Evolutionary conservation across 1,140 invertebrate genomes (phyloP).

Genomic region (Neodiprion pinetum): DNA sequence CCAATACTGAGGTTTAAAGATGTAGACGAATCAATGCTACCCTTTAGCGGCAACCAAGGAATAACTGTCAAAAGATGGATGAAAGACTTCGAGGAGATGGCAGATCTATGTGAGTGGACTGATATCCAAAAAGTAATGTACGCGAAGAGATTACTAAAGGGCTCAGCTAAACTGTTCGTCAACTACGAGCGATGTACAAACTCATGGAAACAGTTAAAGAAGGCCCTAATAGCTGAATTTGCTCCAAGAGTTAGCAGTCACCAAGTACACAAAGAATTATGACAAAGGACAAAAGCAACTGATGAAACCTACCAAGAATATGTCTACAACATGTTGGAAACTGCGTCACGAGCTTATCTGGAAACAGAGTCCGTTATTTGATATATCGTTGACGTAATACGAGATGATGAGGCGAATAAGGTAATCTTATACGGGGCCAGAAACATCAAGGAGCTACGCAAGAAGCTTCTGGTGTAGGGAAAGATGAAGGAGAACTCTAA

Average conservation of each 20-base stretch:
- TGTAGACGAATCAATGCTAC: slow-evolving; percentile 30
- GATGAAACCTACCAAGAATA: slow-evolving; percentile 32
- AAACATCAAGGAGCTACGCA: slow-evolving; percentile 37
- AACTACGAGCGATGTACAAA: slow-evolving; percentile 28
- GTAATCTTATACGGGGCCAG: slow-evolving; percentile 45
- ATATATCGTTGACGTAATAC: slow-evolving; percentile 50
- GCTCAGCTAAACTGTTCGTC: slow-evolving; percentile 35
- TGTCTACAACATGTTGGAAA: slow-evolving; percentile 36
- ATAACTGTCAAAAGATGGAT: slow-evolving; percentile 32
- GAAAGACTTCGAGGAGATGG: slow-evolving; percentile 34
- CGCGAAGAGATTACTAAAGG: slow-evolving; percentile 29
- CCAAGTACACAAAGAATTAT: slow-evolving; percentile 28
- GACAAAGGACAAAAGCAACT: slow-evolving; percentile 32
- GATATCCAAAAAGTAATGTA: slow-evolving; percentile 35
- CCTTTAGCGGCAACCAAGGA: slow-evolving; percentile 32
- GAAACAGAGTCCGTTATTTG: slow-evolving; percentile 41
- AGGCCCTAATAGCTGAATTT: slow-evolving; percentile 34
- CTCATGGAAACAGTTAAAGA: slow-evolving; percentile 31
- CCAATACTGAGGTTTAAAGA: slow-evolving; percentile 26
- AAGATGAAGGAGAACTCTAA: slow-evolving; percentile 30
- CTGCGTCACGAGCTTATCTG: slow-evolving; percentile 37
- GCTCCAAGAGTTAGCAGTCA: slow-evolving; percentile 16
- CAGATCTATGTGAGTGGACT: slow-evolving; percentile 30
- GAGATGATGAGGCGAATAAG: slow-evolving; percentile 43
- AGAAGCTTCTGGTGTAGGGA: slow-evolving; percentile 37